Conservation (phyloP, 2,797 vertebrate genomes). For the Petrocephalus sullivani region DNA sequence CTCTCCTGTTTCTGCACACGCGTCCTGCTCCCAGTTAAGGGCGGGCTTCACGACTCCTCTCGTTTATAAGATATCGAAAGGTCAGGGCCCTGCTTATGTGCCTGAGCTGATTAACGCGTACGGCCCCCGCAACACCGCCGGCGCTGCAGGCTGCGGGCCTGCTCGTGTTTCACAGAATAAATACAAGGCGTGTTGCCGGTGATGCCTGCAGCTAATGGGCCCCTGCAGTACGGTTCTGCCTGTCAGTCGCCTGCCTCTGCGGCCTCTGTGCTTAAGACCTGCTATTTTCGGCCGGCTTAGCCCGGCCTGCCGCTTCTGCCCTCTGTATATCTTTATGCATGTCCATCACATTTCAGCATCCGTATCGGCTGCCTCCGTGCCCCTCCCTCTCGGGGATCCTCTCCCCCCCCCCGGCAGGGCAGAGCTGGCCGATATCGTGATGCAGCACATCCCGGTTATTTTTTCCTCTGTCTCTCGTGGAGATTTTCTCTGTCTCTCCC, state of each 20-base stretch:
- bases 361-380: not conserved
- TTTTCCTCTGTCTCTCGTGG: not conserved
- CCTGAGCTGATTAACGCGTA: not conserved
- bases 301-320: not conserved
- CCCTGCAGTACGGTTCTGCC: not conserved
- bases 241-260: not conserved
- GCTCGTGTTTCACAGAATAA: not conserved
- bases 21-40: not conserved
- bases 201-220: constrained; percentile 9
- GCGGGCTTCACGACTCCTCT: not conserved
- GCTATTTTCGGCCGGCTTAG: not conserved
- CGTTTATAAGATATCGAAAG: constrained; percentile 5
- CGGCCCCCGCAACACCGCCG: not conserved
- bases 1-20: not conserved
- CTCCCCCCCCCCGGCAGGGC: not conserved
- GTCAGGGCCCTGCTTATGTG: not conserved
- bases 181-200: not conserved
- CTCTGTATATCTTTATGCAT: constrained; percentile 1
- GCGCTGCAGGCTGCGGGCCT: not conserved
- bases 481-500: not conserved
- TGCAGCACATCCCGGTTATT: not conserved
- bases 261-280: not conserved
- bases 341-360: not conserved
- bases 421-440: not conserved
- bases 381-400: not conserved